Evolutionary conservation across 2,113 vertebrate species (phyloP), one percentile per base, ranked within the genome.

Genomic region (Sebastes fasciatus): DNA sequence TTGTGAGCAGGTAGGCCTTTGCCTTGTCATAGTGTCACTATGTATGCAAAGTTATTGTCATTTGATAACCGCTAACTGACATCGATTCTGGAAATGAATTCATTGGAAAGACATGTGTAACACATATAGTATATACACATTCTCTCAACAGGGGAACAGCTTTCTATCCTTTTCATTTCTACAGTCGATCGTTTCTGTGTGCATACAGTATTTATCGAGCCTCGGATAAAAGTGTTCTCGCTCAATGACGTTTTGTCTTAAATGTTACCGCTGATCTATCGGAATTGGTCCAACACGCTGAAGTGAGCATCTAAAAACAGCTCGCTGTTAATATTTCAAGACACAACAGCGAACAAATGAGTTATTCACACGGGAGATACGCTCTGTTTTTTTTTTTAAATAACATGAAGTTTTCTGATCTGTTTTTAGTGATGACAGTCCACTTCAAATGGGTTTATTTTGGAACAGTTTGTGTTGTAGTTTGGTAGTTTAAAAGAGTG

Each of bases 11-110:
- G 23, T 23, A 23, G 23, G 23, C 26, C 0, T 26, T 26, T 26
- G 26, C 26, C 26, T 26, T 26, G 26, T 77, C 68, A 43, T 54
- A 19, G 21, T 45, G 55, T 55, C 43, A 63, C 14, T 62, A 26
- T 61, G 7, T 26, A 62, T 60, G 26, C 26, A 26, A 26, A 26
- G 26, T 51, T 74, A 54, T 73, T 58, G 16, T 67, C 13, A 74
- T 49, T 43, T 74, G 49, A 51, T 58, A 62, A 78, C 26, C 57
- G 70, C 63, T 70, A 60, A 45, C 64, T 46, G 45, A 58, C 62
- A 13, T 48, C 2, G 34, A 52, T 14, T 34, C 8, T 14, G n/a
- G 12, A 57, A 72, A 64, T 62, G 1, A 79, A 81, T 60, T 21
- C 16, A 52, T 3, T 7, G 46, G 48, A 68, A 48, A n/a, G 63